These are phyloP conservation scores for Alaudala cheleensis DNA, from an alignment of 2,113 vertebrate genomes.

Conservation along the genomic window DNA sequence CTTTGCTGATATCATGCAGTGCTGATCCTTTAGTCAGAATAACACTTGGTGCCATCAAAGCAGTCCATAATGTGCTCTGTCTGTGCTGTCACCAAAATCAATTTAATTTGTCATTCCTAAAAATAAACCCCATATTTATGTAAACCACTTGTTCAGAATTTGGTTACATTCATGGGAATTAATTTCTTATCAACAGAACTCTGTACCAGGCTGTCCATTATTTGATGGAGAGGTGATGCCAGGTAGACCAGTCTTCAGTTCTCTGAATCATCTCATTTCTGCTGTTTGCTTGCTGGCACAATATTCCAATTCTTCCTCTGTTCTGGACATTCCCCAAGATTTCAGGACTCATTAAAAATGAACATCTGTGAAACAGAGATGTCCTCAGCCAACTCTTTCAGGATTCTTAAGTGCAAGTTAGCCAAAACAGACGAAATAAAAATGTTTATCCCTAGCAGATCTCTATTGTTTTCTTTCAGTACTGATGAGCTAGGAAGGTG, in stretches of 20 bases:
- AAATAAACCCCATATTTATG: neutral
- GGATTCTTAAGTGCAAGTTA: neutral
- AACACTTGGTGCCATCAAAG: neutral
- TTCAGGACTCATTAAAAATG: constrained; percentile 3
- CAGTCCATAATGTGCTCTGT: neutral
- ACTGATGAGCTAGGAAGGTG: constrained; percentile 6
- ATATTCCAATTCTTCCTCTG: neutral
- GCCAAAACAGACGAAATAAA: neutral
- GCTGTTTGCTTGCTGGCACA: neutral
- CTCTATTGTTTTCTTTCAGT: neutral
- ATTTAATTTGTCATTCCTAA: neutral
- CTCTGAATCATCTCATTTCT: neutral
- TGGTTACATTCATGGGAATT: neutral
- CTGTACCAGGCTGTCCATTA: neutral
- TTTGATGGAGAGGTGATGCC: neutral
- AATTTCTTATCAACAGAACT: neutral
- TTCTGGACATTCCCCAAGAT: neutral
- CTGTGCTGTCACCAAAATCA: neutral
- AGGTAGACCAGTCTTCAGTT: neutral
- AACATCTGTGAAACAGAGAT: constrained; percentile 36
- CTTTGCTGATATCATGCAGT: neutral
- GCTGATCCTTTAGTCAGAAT: neutral
- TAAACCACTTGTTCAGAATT: neutral
- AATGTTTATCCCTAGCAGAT: constrained; percentile 10
- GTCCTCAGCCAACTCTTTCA: neutral